These are phyloP conservation scores for Crotalus helleri DNA, from an alignment of 2,113 vertebrate species.

Conservation along the genomic window DNA sequence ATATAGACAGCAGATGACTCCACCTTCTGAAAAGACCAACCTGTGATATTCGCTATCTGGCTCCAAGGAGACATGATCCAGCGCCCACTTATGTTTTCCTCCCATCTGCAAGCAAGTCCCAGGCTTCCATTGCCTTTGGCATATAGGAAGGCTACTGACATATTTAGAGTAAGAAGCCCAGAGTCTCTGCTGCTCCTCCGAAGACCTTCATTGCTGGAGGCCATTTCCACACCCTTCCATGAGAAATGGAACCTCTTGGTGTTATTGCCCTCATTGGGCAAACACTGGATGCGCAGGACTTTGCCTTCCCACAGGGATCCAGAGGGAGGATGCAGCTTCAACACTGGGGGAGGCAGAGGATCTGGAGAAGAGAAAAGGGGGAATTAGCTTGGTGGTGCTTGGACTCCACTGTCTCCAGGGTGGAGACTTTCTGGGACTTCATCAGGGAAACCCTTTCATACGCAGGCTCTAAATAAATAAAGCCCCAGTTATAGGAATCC, in stretches of 20 bases:
- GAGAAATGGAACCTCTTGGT: slow-evolving; percentile 16
- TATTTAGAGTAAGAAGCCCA: neutral
- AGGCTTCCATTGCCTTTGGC: neutral
- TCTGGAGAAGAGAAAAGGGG: neutral
- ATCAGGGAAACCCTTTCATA: neutral
- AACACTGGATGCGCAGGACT: neutral
- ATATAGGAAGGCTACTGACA: neutral
- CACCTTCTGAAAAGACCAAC: neutral
- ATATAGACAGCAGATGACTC: neutral
- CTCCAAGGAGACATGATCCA: neutral
- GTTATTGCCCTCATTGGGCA: no score
- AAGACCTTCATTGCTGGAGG: neutral
- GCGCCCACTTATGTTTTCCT: neutral
- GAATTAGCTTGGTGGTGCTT: neutral
- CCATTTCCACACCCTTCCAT: neutral
- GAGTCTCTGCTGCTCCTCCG: neutral
- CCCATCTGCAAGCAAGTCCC: neutral
- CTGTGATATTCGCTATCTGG: neutral
- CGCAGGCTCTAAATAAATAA: neutral
- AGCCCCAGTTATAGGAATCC: neutral
- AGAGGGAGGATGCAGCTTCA: neutral
- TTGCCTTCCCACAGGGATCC: neutral
- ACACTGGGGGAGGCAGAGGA: neutral
- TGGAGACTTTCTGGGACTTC: neutral
- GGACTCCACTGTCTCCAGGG: neutral